phyloP scores from a whole-genome alignment of 2,113 vertebrate genomes.

The Pycnonotus jocosus region DNA sequence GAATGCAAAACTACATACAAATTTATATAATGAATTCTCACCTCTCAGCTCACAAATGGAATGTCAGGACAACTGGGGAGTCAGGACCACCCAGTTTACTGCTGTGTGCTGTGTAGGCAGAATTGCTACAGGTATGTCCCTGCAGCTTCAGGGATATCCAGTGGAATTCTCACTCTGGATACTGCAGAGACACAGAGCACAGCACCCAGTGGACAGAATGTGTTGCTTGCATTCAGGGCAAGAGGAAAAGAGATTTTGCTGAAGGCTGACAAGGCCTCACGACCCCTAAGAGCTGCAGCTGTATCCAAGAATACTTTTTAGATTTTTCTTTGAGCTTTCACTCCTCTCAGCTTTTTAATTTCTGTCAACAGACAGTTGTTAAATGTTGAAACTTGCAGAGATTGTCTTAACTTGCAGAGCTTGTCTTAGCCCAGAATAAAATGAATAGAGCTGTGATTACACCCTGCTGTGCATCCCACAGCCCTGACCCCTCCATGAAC shows the following conservation, averaged over 20 bases:
- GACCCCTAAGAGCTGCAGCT: not conserved
- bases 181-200: not conserved
- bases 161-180: not conserved
- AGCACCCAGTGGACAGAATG: not conserved
- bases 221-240: not conserved
- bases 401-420: not conserved
- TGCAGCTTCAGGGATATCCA: not conserved
- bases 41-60: not conserved
- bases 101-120: not conserved
- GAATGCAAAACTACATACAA: not conserved
- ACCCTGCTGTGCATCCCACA: accelerated
- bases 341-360: not conserved
- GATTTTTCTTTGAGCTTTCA: not conserved
- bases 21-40: not conserved
- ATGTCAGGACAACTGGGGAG: not conserved
- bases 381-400: not conserved
- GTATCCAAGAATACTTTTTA: not conserved
- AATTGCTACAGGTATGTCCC: not conserved
- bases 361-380: not conserved
- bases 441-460: not conserved
- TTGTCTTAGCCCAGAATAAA: not conserved
- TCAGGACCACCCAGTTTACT: not conserved
- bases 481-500: not conserved
- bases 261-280: not conserved
- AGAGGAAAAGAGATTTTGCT: not conserved